These are phyloP conservation scores for Typhlichthys subterraneus DNA, from an alignment of 2,797 vertebrate species.

Conservation along the genomic window DNA sequence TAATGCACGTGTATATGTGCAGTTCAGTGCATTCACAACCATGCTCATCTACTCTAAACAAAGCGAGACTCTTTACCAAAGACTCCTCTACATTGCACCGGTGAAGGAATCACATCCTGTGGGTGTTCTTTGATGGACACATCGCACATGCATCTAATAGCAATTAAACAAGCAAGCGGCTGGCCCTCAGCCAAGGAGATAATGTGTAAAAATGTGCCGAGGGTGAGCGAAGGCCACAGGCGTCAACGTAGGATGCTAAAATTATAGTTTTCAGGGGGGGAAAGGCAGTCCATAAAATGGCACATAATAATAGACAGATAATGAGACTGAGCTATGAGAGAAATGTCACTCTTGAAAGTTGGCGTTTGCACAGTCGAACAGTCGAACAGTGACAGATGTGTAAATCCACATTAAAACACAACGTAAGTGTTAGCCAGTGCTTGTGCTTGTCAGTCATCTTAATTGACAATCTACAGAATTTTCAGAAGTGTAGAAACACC, in stretches of 20 bases:
- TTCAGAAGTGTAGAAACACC: too few relatives aligned
- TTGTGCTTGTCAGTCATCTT: slow-evolving; percentile 27
- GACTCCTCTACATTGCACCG: background rate
- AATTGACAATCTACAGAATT: too few relatives aligned
- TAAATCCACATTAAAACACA: slow-evolving; percentile 15
- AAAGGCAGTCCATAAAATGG: background rate
- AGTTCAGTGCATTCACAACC: too few relatives aligned
- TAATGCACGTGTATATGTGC: too few relatives aligned
- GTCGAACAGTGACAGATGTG: slow-evolving; percentile 14
- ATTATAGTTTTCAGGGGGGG: slow-evolving; percentile 10
- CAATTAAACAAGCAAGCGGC: slow-evolving; percentile 76
- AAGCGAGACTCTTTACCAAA: background rate
- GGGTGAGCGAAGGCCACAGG: slow-evolving; percentile 44
- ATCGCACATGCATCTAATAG: slow-evolving; percentile 70
- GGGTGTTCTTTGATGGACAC: slow-evolving; percentile 66
- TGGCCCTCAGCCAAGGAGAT: slow-evolving; percentile 74
- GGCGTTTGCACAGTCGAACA: background rate
- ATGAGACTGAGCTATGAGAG: slow-evolving; percentile 45
- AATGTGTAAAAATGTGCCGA: slow-evolving; percentile 53
- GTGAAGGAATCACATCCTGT: slow-evolving; percentile 35
- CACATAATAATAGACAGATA: slow-evolving; percentile 39
- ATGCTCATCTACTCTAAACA: background rate
- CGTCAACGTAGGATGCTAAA: slow-evolving; percentile 31
- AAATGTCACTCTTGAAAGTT: slow-evolving; percentile 19
- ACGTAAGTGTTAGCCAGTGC: background rate